phyloP scores from a whole-genome alignment of 2,888 invertebrate species.

The Tipula vernalis region DNA sequence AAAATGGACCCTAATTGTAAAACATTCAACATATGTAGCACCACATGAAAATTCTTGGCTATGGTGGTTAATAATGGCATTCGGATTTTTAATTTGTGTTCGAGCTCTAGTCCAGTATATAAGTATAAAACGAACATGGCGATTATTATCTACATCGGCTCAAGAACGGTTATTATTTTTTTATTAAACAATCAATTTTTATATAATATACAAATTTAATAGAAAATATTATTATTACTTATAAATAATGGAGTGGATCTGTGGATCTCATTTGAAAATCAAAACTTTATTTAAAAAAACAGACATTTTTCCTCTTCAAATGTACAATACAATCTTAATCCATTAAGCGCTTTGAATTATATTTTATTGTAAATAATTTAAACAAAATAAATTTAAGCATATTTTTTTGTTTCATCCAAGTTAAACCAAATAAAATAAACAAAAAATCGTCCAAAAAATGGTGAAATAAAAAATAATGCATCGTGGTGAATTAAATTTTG shows the following conservation, averaged over 20 bases:
- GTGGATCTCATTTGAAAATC: not conserved
- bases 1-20: conserved; percentile 91
- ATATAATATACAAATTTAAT: not conserved
- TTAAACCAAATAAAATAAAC: not conserved
- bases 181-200: conserved; percentile 44
- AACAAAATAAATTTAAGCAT: not conserved
- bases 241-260: not conserved
- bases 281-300: not conserved
- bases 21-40: conserved; percentile 77
- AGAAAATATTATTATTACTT: not conserved
- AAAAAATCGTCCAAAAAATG: not conserved
- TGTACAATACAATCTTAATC: not conserved
- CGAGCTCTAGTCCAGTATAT: conserved; percentile 79
- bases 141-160: conserved; percentile 70
- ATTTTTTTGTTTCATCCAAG: not conserved
- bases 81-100: conserved; percentile 76
- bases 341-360: not conserved
- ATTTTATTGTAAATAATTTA: not conserved
- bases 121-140: conserved; percentile 82
- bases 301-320: not conserved
- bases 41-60: conserved; percentile 83
- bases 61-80: conserved; percentile 87
- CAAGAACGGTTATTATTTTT: conserved; percentile 80
- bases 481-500: not conserved
- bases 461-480: not conserved